Conservation (phyloP, 2,888 invertebrate genomes). For the Globia sparganii region DNA sequence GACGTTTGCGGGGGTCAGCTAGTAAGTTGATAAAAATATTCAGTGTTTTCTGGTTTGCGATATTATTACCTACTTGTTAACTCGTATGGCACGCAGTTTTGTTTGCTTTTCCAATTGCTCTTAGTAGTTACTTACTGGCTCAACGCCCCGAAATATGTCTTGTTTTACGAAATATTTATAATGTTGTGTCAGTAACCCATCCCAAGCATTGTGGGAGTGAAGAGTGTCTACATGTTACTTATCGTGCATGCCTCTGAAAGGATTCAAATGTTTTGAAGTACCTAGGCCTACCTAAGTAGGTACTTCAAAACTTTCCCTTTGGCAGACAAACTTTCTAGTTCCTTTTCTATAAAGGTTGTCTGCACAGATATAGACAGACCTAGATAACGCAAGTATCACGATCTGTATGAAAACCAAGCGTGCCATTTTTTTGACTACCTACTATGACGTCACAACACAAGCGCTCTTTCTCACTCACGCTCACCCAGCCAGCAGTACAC, state of each 20-base stretch:
- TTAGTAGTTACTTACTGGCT: not conserved
- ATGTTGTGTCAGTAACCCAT: constrained; percentile 15
- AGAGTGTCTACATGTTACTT: not conserved
- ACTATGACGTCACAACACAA: too few species aligned
- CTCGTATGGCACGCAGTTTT: constrained; percentile 12
- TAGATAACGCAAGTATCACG: too few species aligned
- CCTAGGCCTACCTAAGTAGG: not conserved
- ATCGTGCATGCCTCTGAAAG: not conserved
- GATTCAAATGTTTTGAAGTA: not conserved
- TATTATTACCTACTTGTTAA: constrained; percentile 33
- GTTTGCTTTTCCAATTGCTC: constrained; percentile 33
- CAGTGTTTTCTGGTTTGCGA: constrained; percentile 21
- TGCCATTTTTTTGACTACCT: too few species aligned
- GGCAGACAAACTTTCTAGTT: not conserved
- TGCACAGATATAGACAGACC: too few species aligned
- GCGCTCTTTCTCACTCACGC: too few species aligned
- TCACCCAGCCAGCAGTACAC: too few species aligned
- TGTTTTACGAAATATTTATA: constrained; percentile 33
- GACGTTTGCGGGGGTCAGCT: too few species aligned
- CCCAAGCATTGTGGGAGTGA: not conserved
- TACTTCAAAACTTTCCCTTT: not conserved
- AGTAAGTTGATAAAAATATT: constrained; percentile 37
- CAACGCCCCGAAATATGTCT: constrained; percentile 12
- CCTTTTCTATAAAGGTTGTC: not conserved
- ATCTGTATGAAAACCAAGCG: too few species aligned